These are phyloP conservation scores for Actinostola sp. DNA, from an alignment of 92 coral and sea anemone species.

Conservation along the genomic window DNA sequence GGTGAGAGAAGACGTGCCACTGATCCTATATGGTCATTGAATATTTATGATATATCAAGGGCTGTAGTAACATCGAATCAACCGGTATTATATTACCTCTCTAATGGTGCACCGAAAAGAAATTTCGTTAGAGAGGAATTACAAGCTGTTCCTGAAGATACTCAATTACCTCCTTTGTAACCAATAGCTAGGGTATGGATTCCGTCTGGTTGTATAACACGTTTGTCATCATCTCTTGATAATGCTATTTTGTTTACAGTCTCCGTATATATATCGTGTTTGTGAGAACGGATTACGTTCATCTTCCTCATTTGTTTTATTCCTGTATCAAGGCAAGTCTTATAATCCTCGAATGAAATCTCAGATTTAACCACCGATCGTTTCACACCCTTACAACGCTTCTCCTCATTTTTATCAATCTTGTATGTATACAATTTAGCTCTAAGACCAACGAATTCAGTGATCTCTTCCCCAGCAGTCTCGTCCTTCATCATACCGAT, in stretches of 20 bases:
- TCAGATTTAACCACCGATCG: slow-evolving; percentile 6
- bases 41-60: slow-evolving; percentile 26
- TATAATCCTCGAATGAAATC: slow-evolving; percentile 22
- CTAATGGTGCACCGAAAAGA: too few relatives aligned
- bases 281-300: slow-evolving; percentile 20
- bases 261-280: slow-evolving; percentile 13
- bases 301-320: background rate
- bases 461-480: too few relatives aligned
- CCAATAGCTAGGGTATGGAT: background rate
- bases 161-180: slow-evolving; percentile 29
- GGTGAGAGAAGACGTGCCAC: slow-evolving; percentile 40
- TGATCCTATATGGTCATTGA: slow-evolving; percentile 47
- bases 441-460: too few relatives aligned
- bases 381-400: slow-evolving; percentile 21
- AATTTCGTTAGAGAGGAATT: slow-evolving; percentile 44
- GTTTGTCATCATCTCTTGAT: slow-evolving; percentile 18
- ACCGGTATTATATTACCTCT: slow-evolving; percentile 52
- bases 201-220: slow-evolving; percentile 15
- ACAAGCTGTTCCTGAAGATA: slow-evolving; percentile 33
- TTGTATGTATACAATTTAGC: too few relatives aligned
- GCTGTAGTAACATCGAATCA: slow-evolving; percentile 38
- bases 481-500: too few relatives aligned
- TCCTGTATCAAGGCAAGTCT: slow-evolving; percentile 17
- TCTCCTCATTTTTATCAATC: background rate
- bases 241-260: slow-evolving; percentile 19